These are phyloP conservation scores for Oryzaephilus surinamensis DNA, from an alignment of 1,140 invertebrate genomes.

Conservation along the genomic window DNA sequence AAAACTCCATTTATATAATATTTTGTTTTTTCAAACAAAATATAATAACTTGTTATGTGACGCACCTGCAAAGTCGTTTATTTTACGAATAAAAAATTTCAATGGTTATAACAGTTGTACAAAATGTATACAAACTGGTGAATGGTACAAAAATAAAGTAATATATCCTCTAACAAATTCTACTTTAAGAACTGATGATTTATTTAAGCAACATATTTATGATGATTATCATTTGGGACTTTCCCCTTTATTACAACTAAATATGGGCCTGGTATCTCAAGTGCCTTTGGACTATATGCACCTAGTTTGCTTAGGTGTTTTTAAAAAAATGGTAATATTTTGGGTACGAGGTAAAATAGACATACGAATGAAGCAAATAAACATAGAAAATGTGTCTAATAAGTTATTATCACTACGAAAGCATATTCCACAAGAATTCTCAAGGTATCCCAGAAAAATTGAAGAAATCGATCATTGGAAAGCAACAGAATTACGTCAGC, in stretches of 20 bases:
- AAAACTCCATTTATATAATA: too few relatives aligned
- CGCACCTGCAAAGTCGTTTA: slow-evolving; percentile 6
- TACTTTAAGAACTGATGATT: background rate
- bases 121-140: slow-evolving; percentile 6
- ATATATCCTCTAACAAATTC: background rate
- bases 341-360: background rate
- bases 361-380: too few relatives aligned
- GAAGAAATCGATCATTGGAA: too few relatives aligned
- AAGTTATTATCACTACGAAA: too few relatives aligned
- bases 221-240: background rate
- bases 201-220: background rate
- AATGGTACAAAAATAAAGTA: background rate
- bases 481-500: too few relatives aligned
- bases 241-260: background rate
- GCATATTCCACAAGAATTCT: too few relatives aligned
- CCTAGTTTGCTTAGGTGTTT: slow-evolving; percentile 1
- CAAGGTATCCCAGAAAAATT: too few relatives aligned
- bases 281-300: slow-evolving; percentile 1
- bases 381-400: too few relatives aligned
- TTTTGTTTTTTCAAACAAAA: too few relatives aligned
- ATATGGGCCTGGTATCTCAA: background rate
- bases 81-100: slow-evolving; percentile 1
- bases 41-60: too few relatives aligned
- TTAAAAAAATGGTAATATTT: background rate
- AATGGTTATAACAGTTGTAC: slow-evolving; percentile 2